Evolutionary conservation across 2,113 vertebrate genomes (phyloP).

Genomic region (Asarcornis scutulata): DNA sequence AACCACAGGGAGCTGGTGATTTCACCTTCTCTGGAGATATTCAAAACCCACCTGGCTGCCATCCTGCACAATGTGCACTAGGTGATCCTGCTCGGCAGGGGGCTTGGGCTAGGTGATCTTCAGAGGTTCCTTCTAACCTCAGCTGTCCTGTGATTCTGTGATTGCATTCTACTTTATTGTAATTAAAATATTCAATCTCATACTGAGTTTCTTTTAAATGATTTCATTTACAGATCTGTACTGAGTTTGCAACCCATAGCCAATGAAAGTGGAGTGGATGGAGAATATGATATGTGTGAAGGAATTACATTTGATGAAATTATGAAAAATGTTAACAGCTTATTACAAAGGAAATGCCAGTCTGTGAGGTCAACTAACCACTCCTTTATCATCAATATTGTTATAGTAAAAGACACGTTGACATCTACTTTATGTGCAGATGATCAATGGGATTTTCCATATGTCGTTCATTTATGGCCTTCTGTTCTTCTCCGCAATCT

Average conservation of each 20-base stretch:
- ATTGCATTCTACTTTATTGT: background rate
- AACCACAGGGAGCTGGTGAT: too few relatives aligned
- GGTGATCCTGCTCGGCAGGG: too few relatives aligned
- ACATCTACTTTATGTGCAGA: constrained; percentile 81
- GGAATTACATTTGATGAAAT: constrained; percentile 90
- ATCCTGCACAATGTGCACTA: too few relatives aligned
- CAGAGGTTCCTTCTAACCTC: too few relatives aligned
- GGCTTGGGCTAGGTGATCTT: too few relatives aligned
- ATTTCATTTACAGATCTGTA: constrained; percentile 79
- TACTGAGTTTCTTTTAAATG: background rate
- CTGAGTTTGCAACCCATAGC: constrained; percentile 85
- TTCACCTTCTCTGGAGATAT: too few relatives aligned
- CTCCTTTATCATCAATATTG: constrained; percentile 88
- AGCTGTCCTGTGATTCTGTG: too few relatives aligned
- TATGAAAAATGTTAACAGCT: constrained; percentile 74
- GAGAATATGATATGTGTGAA: constrained; percentile 81
- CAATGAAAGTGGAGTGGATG: constrained; percentile 45
- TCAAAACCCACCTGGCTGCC: too few relatives aligned
- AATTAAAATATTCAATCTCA: background rate
- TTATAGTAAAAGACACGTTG: constrained; percentile 85
- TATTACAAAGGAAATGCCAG: constrained; percentile 83
- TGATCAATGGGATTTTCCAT: constrained; percentile 90
- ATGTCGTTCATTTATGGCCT: constrained; percentile 93
- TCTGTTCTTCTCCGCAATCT: constrained; percentile 90
- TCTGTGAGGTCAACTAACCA: constrained; percentile 63